Evolutionary conservation across 2,888 invertebrate genomes (phyloP), one percentile per base, ranked within the genome.

Genomic region (Andrena trimmerana): DNA sequence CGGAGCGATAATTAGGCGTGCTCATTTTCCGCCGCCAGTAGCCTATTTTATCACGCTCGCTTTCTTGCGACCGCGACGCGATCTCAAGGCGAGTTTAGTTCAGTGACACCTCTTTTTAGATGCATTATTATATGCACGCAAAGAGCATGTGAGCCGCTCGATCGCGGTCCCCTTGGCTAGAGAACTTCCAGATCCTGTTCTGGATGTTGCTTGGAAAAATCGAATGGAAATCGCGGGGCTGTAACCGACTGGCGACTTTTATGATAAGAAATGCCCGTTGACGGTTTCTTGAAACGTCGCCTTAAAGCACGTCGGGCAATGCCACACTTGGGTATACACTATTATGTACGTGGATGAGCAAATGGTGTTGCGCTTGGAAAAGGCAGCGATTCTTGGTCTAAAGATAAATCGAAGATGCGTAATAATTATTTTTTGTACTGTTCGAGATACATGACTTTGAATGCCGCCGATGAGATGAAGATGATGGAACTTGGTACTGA

Each of bases 91-190:
- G 59, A 84, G 78, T 69, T 87, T 79, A 70, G 86, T 82, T 87
- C 85, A 87, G 86, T 79, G 87, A 87, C 86, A 81, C 87, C 76
- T 77, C 77, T 70, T 63, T 78, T 71, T 77, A 74, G 57, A 67
- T 48, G 65, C 74, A 65, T 75, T 81, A 86, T 86, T 84, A 87
- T 72, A 75, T 76, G 83, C 84, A 80, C 71, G 86, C 77, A 66
- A 83, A 50, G 57, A 69, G 66, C 57, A 62, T n/a, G 62, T 36
- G 67, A 79, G 42, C 54, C 20, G 42, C 59, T 42, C 62, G 69
- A 29, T 62, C 62, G 33, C 68, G 65, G 31, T 42, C 31, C 36
- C 78, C 42, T 16, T 42, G 50, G 60, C 75, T 69, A 59, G 42
- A 54, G 81, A 71, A 71, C 80, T 73, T 81, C 67, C 65, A 80